Conservation (phyloP, 2,797 vertebrate species). For the Galago senegalensis region DNA sequence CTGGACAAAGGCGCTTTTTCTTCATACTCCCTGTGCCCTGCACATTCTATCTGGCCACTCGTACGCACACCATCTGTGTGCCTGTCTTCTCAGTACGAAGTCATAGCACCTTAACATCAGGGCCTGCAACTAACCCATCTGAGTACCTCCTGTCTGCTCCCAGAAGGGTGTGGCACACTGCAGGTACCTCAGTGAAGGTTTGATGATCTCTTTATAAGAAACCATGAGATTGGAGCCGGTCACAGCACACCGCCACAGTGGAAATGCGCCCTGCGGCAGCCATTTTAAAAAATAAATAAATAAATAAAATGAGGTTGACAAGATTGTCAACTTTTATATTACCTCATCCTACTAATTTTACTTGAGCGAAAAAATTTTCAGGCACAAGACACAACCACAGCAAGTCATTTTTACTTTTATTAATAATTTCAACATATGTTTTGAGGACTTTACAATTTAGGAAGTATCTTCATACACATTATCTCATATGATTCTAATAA, state of each 20-base stretch:
- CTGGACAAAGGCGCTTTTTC: neutral
- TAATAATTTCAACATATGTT: slow-evolving; percentile 44
- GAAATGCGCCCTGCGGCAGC: no score
- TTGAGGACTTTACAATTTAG: slow-evolving; percentile 27
- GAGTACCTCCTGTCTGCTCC: neutral
- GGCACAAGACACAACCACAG: slow-evolving; percentile 1
- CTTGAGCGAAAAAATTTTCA: neutral
- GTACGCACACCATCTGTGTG: neutral
- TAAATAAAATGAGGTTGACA: neutral
- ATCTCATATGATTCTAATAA: slow-evolving; percentile 7
- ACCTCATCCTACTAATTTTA: neutral
- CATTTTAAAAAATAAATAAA: no score
- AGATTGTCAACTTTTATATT: neutral
- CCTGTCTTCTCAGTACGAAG: neutral
- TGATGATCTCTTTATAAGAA: neutral
- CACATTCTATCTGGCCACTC: neutral
- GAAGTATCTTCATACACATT: neutral
- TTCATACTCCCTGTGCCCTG: neutral
- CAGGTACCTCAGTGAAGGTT: neutral
- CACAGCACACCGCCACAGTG: no score
- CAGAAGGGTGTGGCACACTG: neutral
- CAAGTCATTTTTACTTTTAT: slow-evolving; percentile 48
- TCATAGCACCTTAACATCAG: neutral
- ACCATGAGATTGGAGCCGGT: neutral
- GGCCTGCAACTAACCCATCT: neutral